Percentiles rank a stretch among this genome's conserved stretches.
Evolutionary conservation across 2,888 invertebrate species (phyloP).

Genomic region (Notodonta dromedarius): DNA sequence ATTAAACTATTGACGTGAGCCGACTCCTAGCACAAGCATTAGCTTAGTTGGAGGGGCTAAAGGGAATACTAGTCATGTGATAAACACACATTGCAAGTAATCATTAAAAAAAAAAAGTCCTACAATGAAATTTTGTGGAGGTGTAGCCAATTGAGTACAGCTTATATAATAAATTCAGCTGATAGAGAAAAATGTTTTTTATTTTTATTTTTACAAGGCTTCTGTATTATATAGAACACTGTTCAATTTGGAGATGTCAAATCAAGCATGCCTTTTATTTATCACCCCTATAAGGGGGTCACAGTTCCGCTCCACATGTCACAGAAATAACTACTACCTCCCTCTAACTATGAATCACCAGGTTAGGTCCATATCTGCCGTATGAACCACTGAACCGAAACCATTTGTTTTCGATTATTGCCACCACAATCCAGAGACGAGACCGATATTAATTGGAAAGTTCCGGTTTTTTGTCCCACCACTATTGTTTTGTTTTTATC

Average conservation of each 20-base stretch:
- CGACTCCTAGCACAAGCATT: too few relatives aligned
- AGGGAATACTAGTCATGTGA: too few relatives aligned
- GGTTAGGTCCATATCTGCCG: conserved; percentile 41
- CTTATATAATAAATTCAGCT: too few relatives aligned
- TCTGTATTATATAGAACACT: background rate
- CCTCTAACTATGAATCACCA: conserved; percentile 39
- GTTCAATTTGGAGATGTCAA: too few relatives aligned
- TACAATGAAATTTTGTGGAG: too few relatives aligned
- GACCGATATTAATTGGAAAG: conserved; percentile 60
- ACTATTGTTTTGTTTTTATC: conserved; percentile 9
- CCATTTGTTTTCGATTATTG: conserved; percentile 55
- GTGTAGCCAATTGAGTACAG: too few relatives aligned
- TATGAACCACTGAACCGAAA: conserved; percentile 45
- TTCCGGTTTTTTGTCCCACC: conserved; percentile 56
- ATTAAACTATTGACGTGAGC: too few relatives aligned
- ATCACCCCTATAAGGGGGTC: background rate
- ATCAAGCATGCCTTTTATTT: background rate
- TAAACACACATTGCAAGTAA: too few relatives aligned
- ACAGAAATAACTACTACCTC: conserved; percentile 15
- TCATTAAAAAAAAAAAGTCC: too few relatives aligned
- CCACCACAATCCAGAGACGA: conserved; percentile 52
- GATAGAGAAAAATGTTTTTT: too few relatives aligned
- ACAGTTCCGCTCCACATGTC: conserved; percentile 11
- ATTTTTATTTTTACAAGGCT: too few relatives aligned
- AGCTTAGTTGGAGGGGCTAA: too few relatives aligned